Base-by-base conservation (phyloP, 2,113 vertebrate species). In the Aspiorhynchus laticeps region DNA sequence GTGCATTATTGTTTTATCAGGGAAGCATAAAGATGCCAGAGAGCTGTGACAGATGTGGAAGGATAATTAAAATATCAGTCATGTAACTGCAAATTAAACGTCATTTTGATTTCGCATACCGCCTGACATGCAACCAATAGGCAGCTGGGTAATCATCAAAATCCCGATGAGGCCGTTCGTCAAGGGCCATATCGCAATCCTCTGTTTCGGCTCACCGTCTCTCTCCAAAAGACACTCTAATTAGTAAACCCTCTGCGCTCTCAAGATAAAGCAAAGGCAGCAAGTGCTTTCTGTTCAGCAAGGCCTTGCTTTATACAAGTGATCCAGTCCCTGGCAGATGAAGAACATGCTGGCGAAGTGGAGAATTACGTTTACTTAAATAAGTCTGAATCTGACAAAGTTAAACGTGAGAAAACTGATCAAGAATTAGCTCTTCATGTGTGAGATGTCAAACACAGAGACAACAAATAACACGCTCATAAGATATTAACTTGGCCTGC, bases 21-120 rank as follows among this genome's bases (percentile, higher is more conserved):
- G 67, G 46, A 26, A 74, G 61, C 59, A 88, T 77, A 86, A 87
- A 86, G 73, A 87, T 67, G 74, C 69, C n/a, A 65, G 28, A 85
- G 87, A 79, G 86, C 28, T 38, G 36, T 85, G 69, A 89, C 86
- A 88, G 87, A 91, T 91, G 87, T 86, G 76, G 41, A 69, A 24
- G 83, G 91, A 80, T 90, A 90, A 91, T 91, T 89, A 89, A 88
- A 89, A 90, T 90, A 90, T 90, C 84, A 89, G 84, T 90, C 87
- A 85, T 90, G 88, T 89, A 85, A 87, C 71, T 86, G 79, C 82
- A 90, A 90, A 90, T 91, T 85, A 91, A 90, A 90, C 81, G 88
- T 91, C 88, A 90, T 87, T 90, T 85, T 89, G 88, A 90, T 91
- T 90, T 90, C 33, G n/a, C 81, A 77, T 59, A 83, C 80, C 11